Conservation (phyloP, 2,888 invertebrate genomes). For the Melieria omissa region DNA sequence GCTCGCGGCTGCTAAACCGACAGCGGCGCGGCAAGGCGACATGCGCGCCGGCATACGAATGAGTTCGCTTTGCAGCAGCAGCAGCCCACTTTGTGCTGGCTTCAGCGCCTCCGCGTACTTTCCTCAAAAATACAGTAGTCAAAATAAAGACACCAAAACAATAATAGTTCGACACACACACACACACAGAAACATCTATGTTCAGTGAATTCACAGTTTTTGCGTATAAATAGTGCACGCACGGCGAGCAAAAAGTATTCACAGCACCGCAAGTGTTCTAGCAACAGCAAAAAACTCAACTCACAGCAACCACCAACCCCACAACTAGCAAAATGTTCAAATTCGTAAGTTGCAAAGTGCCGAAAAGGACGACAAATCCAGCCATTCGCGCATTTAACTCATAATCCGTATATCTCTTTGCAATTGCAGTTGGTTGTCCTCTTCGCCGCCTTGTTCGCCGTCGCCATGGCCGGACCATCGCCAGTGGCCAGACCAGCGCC, state of each 20-base stretch:
- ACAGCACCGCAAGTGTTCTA: slow-evolving; percentile 47
- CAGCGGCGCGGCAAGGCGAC: no score
- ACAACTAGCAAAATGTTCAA: slow-evolving; percentile 57
- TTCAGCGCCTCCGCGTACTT: no score
- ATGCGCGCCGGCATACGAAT: no score
- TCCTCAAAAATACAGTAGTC: no score
- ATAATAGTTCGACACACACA: neutral
- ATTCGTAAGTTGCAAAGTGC: slow-evolving; percentile 52
- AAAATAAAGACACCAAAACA: neutral
- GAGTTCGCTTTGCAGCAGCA: no score
- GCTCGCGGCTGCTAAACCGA: no score
- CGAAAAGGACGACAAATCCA: slow-evolving; percentile 18
- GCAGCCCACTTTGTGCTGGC: no score
- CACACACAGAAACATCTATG: neutral
- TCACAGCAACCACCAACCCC: slow-evolving; percentile 35
- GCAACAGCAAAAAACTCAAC: slow-evolving; percentile 38
- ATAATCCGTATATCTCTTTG: neutral
- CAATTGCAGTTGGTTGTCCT: slow-evolving; percentile 53
- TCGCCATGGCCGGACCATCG: slow-evolving; percentile 54
- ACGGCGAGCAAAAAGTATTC: slow-evolving; percentile 45
- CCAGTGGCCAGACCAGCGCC: slow-evolving; percentile 55
- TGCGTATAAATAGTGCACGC: slow-evolving; percentile 50
- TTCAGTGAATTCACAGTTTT: neutral
- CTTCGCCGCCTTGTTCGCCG: slow-evolving; percentile 58
- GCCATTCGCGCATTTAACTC: slow-evolving; percentile 28